Evolutionary conservation across 2,113 vertebrate species (phyloP).

Genomic region (Chaetorhynchus papuensis): DNA sequence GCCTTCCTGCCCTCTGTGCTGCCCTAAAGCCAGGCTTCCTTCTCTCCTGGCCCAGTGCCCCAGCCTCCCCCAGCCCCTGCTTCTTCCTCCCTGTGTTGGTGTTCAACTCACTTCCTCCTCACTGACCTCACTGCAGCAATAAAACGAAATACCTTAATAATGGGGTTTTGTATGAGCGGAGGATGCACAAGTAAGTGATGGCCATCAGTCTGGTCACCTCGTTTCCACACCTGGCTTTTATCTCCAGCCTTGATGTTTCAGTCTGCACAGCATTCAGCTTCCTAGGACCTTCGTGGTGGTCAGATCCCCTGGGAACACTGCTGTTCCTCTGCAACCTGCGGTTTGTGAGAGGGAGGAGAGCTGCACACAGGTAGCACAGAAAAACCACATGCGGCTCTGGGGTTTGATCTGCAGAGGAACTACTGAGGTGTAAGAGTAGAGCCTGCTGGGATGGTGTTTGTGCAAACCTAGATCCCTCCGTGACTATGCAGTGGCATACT

Average conservation of each 20-base stretch:
- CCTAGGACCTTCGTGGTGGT: background rate
- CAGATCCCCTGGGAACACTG: background rate
- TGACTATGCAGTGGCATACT: background rate
- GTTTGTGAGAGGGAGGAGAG: background rate
- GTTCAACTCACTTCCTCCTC: background rate
- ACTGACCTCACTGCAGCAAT: background rate
- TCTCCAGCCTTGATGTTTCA: background rate
- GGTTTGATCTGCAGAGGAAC: background rate
- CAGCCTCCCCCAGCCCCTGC: background rate
- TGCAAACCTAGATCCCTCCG: background rate
- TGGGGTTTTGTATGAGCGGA: background rate
- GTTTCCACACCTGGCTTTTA: background rate
- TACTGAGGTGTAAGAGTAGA: background rate
- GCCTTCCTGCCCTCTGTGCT: background rate
- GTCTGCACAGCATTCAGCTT: background rate
- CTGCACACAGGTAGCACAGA: background rate
- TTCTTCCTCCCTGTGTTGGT: background rate
- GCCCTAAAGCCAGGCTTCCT: background rate
- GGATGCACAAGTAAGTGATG: background rate
- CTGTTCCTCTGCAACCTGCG: background rate
- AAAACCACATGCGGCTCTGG: fast-evolving
- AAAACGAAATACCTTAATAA: background rate
- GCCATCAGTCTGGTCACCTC: background rate
- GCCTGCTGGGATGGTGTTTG: background rate
- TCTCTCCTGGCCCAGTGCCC: background rate